These are phyloP conservation scores for Dasypolia templi DNA, from an alignment of 2,888 invertebrate species.

Conservation along the genomic window DNA sequence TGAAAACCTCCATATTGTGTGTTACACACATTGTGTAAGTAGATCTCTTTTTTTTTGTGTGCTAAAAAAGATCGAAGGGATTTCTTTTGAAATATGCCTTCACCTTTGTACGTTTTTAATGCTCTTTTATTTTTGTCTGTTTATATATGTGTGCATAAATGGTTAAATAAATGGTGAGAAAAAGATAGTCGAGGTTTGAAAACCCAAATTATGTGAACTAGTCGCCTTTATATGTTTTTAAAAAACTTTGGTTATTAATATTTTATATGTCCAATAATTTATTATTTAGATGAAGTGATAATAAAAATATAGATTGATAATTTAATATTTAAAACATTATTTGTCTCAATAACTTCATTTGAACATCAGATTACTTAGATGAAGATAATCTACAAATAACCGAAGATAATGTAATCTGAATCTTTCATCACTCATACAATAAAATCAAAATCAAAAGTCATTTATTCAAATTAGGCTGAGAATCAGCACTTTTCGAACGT, in stretches of 20 bases:
- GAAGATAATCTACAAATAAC: conserved; percentile 22
- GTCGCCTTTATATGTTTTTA: background rate
- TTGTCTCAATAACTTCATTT: conserved; percentile 13
- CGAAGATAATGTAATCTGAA: conserved; percentile 15
- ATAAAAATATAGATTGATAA: conserved; percentile 13
- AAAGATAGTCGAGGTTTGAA: background rate
- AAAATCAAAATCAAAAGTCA: too few relatives aligned
- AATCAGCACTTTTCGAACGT: too few relatives aligned
- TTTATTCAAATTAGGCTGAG: too few relatives aligned
- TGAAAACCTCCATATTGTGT: background rate
- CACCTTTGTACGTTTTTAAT: background rate
- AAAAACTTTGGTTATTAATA: background rate
- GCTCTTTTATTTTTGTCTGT: background rate
- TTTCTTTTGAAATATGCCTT: background rate
- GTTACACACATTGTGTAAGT: too few relatives aligned
- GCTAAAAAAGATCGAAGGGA: too few relatives aligned
- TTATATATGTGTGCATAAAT: background rate
- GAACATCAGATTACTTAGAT: conserved; percentile 26
- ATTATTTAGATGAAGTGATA: conserved; percentile 35
- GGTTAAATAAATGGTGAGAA: background rate
- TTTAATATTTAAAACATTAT: conserved; percentile 20
- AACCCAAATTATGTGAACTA: background rate
- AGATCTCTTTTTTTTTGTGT: too few relatives aligned
- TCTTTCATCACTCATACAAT: conserved; percentile 29
- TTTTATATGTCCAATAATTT: conserved; percentile 2